Conservation (phyloP, 2,113 vertebrate genomes). For the Parotia lawesii region DNA sequence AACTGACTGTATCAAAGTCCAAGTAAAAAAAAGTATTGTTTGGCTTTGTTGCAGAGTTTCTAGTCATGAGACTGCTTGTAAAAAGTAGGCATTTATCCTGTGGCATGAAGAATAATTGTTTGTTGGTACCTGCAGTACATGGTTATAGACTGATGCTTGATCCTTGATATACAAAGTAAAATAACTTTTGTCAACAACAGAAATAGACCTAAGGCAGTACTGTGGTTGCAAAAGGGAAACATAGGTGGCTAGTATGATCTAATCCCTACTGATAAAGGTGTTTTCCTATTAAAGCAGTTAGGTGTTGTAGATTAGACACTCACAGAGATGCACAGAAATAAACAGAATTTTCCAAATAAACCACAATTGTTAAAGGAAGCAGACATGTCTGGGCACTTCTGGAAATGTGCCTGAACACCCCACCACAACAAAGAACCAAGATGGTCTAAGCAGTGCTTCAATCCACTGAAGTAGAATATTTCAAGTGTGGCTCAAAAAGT, state of each 20-base stretch:
- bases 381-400: background rate
- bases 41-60: background rate
- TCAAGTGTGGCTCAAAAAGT: background rate
- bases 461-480: background rate
- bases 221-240: background rate
- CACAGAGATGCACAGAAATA: background rate
- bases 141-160: background rate
- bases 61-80: background rate
- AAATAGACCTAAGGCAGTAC: background rate
- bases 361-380: background rate
- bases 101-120: background rate
- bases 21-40: background rate
- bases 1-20: background rate
- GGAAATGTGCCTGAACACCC: background rate
- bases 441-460: background rate
- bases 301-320: background rate
- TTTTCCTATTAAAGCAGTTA: background rate
- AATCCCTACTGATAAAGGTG: background rate
- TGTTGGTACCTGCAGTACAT: background rate
- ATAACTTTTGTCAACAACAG: background rate
- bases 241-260: background rate
- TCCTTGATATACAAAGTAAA: background rate
- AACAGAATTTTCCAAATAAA: background rate
- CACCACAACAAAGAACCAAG: background rate
- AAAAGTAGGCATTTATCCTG: background rate